Evolutionary conservation across 2,888 invertebrate genomes (phyloP), one percentile per base, ranked within the genome.

Genomic region (Tryphoninae sp.): DNA sequence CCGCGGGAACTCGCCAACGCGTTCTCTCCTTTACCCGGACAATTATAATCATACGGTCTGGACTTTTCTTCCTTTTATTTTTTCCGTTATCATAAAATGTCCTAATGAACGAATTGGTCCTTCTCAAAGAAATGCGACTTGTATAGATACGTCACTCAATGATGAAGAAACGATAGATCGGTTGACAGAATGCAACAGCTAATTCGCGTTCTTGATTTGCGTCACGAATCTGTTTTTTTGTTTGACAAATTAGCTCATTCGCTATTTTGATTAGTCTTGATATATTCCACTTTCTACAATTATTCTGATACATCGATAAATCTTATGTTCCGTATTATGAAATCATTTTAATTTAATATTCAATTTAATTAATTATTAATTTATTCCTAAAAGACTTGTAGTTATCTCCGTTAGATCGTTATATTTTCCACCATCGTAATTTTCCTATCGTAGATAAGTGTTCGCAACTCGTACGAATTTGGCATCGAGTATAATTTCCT

Each of bases 61-160:
- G 16, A 55, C 16, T 2, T 19, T 51, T 42, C 19, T 42, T 58
- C 9, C 19, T 49, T 73, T 72, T 26, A 19, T 13, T 71, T 62
- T 19, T 55, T 67, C 26, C 22, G 8, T 23, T 53, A 55, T 73
- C 55, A 55, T 68, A 81, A 73, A 73, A 73, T 51, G 42, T 55
- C 55, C 61, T 62, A 81, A 73, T 68, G 49, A 64, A 69, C 55
- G 77, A 68, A 74, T 68, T 68, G 68, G 2, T 26, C 23, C 33
- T 68, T 45, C 33, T 22, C 33, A 7, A 6, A 33, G 58, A 33
- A 55, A 13, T n/a, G 13, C 7, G 19, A 51, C 19, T 22, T 45
- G 22, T 23, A 45, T 71, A 19, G 42, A n/a, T 45, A 64, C 65
- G 19, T 22, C 22, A 6, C 45, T 62, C 42, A 40, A 77, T 33